Evolutionary conservation across 2,113 vertebrate genomes (phyloP), one percentile per base, ranked within the genome.

Genomic region (Sturnus vulgaris): DNA sequence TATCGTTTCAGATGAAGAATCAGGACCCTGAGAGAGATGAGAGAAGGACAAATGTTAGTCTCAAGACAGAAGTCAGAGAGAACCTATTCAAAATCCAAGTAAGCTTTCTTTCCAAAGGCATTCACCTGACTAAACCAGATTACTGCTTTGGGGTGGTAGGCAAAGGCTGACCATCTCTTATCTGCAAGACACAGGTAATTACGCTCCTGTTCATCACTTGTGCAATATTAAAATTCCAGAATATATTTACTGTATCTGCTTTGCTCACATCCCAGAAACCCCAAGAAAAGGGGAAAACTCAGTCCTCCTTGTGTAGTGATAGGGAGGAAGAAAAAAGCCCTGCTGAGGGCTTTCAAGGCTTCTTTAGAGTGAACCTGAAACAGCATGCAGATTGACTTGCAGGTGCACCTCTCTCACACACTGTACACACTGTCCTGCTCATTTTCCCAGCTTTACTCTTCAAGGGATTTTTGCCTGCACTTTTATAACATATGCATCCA

Each of bases 1-100:
- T 99, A 99, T 44, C 99, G 98, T 97, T 99, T 99, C 94, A 99
- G 98, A 96, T 99, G 99, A 85, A 99, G 99, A 95, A 99, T 99
- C 79, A 99, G 98, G 59, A 99, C 98, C 96, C 99, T 99, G 88
- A 22, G 76, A 79, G 39, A 72, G 18, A 66, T 0, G 5, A 91
- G 7, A 73, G 27, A 68, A 66, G 8, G 61, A 69, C 37, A 86
- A 65, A 76, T 6, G 19, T 92, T 83, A 64, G 71, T 31, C n/a
- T 78, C 44, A 71, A 59, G 10, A 44, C 10, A 66, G 7, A 95
- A 84, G 16, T 37, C 18, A 28, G 40, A 46, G 18, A 87, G 90
- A 69, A 75, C 2, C 6, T 44, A 55, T 17, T 79, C 27, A 61
- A 87, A 91, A 70, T 39, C 21, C 37, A 69, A 55, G 37, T 20